Evolutionary conservation across 2,888 invertebrate genomes (phyloP), one percentile per base, ranked within the genome.

Genomic region (Polydrusus cervinus): DNA sequence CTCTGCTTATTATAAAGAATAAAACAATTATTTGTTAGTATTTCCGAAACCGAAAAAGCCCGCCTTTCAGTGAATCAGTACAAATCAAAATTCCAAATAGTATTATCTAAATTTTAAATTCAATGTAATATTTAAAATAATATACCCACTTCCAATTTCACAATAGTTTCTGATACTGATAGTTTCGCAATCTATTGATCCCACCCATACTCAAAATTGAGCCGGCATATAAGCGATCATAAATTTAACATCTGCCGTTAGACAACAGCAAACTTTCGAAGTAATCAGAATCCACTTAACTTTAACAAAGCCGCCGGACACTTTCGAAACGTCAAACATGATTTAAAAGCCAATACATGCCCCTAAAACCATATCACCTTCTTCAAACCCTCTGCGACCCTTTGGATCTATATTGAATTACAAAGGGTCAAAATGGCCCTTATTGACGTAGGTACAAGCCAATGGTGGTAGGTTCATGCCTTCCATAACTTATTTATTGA

Each of bases 291-390:
- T 81, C 83, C 84, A 84, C 83, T 84, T 82, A 82, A 81, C 80
- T 78, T 81, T 75, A 80, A 79, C 80, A 81, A 78, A 51, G 78
- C 64, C 66, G 70, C 40, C 73, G 75, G 71, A 71, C 74, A 79
- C 81, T 82, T 83, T 80, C 78, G 80, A 82, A 81, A 76, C 82
- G 85, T 86, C 86, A 85, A 82, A 83, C 70, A 82, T 85, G 85
- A 85, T 85, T 85, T 85, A 85, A 71, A 66, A 65, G 69, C 62
- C 75, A 53, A 68, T 64, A 77, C 77, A 74, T 71, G 71, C 72
- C 75, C 73, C 73, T 74, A 79, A 80, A 81, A 79, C 79, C 78
- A 72, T 80, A 80, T 77, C 78, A 80, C 80, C 81, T 78, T 78
- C 80, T 79, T 78, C 78, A 64, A 49, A 72, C 72, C 76, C 72